A percentile compares a stretch with the other conserved stretches of the same genome.
These are phyloP conservation scores for Felis catus DNA, from an alignment of 2,113 vertebrate species.

Conservation along the genomic window F.catus_Fca126_mat1.0 CM031414.1:93223001-93223500, in stretches of 20 bases:
- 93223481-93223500: neutral
- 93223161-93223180: neutral
- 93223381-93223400: neutral
- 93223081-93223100: neutral
- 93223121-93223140: neutral
- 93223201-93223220: neutral
- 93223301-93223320: neutral
- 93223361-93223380: neutral
- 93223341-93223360: neutral
- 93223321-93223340: neutral
- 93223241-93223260: neutral
- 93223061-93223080: neutral
- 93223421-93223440: neutral
- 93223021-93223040: neutral
- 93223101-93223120: neutral
- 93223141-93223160: neutral
- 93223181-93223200: neutral
- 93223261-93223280: neutral
- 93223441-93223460: neutral
- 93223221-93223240: neutral
- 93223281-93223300: neutral
- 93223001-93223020: neutral
- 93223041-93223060: neutral
- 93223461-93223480: neutral
- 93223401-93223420: neutral